These are phyloP conservation scores for Monodelphis domestica DNA, from an alignment of 2,797 vertebrate genomes.

Conservation along the genomic window DNA sequence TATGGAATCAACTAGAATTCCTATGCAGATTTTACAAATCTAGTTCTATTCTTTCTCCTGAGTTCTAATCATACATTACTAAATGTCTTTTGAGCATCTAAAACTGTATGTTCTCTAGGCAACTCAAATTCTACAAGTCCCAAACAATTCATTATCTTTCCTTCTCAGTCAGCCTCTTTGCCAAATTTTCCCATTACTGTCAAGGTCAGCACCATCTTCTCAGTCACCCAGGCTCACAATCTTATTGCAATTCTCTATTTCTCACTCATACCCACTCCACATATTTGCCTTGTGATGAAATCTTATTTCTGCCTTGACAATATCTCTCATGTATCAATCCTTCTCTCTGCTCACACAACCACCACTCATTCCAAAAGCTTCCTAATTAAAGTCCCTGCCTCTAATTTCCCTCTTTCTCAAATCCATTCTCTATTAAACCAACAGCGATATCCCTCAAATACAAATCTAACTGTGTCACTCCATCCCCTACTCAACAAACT, in stretches of 20 bases:
- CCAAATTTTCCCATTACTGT: not conserved
- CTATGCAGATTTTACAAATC: not conserved
- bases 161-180: not conserved
- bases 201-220: not conserved
- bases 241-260: not conserved
- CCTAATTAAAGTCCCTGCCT: not conserved
- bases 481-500: not conserved
- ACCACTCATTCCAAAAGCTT: not conserved
- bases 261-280: not conserved
- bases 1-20: not conserved
- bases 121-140: not conserved
- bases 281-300: not conserved
- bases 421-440: not conserved
- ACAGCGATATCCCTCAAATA: not conserved
- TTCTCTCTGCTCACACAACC: not conserved
- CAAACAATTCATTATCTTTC: not conserved
- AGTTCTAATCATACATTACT: not conserved
- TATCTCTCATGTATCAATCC: not conserved
- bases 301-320: not conserved
- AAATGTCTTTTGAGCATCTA: not conserved
- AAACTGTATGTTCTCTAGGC: not conserved
- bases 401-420: not conserved
- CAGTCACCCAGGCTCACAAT: not conserved
- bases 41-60: not conserved
- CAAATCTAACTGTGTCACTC: not conserved